Percentiles rank a stretch among this genome's conserved stretches.
Evolutionary conservation across 2,888 invertebrate species (phyloP).

Genomic region (Autographa gamma): DNA sequence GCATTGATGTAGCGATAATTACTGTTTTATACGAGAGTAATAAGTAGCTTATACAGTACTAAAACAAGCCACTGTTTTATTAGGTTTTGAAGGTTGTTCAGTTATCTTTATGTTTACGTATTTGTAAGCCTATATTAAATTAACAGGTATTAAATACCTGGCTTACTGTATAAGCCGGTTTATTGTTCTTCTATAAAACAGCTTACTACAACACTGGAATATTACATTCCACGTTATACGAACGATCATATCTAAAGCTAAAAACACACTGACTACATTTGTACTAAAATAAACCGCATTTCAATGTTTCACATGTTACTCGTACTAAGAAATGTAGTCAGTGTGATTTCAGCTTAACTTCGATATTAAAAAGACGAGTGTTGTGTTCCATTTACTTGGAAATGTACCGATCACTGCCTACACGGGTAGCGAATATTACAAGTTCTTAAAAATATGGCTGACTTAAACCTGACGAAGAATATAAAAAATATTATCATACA

Average conservation of each 20-base stretch:
- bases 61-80: background rate
- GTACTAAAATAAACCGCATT: background rate
- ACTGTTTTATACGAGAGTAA: background rate
- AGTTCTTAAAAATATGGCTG: constrained; percentile 21
- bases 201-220: constrained; percentile 47
- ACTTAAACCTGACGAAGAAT: constrained; percentile 16
- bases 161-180: background rate
- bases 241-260: constrained; percentile 39
- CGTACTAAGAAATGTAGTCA: background rate
- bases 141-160: background rate
- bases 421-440: constrained; percentile 47
- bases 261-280: constrained; percentile 16
- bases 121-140: too few relatives aligned
- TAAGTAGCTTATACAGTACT: background rate
- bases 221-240: constrained; percentile 53
- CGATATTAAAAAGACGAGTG: constrained; percentile 35
- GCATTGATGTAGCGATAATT: constrained; percentile 24
- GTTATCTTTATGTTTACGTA: too few relatives aligned
- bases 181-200: background rate
- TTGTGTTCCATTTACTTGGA: constrained; percentile 46
- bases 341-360: constrained; percentile 26
- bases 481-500: background rate
- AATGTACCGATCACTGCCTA: constrained; percentile 52
- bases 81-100: too few relatives aligned
- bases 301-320: too few relatives aligned